A percentile compares a stretch with the other conserved stretches of the same genome.
phyloP scores from a whole-genome alignment of 2,888 invertebrate species.

The Gastrophysa polygoni region DNA sequence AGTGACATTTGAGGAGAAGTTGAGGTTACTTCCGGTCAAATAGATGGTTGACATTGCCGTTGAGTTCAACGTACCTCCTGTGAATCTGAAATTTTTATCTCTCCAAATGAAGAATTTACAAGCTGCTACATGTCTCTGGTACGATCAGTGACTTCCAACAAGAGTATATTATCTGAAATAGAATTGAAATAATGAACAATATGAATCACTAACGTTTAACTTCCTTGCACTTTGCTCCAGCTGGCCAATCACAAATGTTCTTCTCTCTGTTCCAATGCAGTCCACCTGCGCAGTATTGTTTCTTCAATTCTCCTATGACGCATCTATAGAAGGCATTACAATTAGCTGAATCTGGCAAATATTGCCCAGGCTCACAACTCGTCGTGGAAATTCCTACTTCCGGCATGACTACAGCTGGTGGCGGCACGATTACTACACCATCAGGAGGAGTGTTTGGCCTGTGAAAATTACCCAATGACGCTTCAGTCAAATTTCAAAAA shows the following conservation, averaged over 20 bases:
- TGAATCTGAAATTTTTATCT: too few relatives aligned
- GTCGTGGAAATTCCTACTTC: constrained; percentile 47
- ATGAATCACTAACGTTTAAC: constrained; percentile 49
- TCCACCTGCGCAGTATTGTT: constrained; percentile 79
- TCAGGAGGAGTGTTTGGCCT: constrained; percentile 37
- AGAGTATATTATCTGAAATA: too few relatives aligned
- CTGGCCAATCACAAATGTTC: constrained; percentile 82
- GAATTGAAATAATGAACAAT: not conserved
- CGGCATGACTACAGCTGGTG: constrained; percentile 60
- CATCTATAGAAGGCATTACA: constrained; percentile 80
- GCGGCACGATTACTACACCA: constrained; percentile 55
- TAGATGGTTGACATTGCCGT: too few relatives aligned
- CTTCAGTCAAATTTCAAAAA: not conserved
- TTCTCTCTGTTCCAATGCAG: constrained; percentile 76
- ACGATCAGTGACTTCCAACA: too few relatives aligned
- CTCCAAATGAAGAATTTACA: too few relatives aligned
- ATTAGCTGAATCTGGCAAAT: constrained; percentile 68
- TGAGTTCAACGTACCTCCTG: too few relatives aligned
- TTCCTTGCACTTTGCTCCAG: constrained; percentile 69
- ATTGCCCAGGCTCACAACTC: constrained; percentile 59
- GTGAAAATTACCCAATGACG: not conserved
- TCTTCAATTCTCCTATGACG: constrained; percentile 71
- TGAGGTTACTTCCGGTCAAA: too few relatives aligned
- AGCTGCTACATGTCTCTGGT: too few relatives aligned
- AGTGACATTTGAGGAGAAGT: too few relatives aligned